Base-by-base conservation (phyloP, 1,140 invertebrate genomes). In the Scaptomyza montana region DNA sequence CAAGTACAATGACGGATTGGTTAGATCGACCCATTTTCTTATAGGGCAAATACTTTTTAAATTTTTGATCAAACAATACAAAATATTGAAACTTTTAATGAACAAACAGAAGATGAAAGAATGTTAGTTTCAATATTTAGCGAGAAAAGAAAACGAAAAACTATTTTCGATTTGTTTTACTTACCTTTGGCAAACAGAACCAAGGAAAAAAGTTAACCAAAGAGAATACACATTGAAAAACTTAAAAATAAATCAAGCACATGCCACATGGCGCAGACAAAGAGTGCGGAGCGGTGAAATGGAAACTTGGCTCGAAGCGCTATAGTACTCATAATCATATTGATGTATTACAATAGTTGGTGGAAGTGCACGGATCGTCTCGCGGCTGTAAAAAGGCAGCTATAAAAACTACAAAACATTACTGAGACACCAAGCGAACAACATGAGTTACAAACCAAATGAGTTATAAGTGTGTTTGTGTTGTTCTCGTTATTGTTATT, bases 331-430 rank as follows among this genome's bases (percentile, higher is more conserved):
- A 84, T 85, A 84, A 85, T 84, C 77, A 80, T 85, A 84, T 84
- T 84, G 80, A 84, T 84, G 80, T 80, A 84, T 84, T 84, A 85
- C 80, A 73, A 77, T 84, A 85, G 72, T 69, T 82, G 79, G 63
- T 82, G 80, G 80, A 72, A 84, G 77, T 82, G 46, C 50, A 67
- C n/a, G 57, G 62, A 63, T 67, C 57, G 62, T 57, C 63, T 56
- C 33, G 57, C 16, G 80, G 56, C 65, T 70, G 74, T 81, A 82
- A 84, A 82, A 72, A 75, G 60, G 33, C 47, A 71, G 36, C 28
- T 62, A 74, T 87, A 85, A 86, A 86, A 75, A 45, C 74, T 60
- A 81, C 63, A 76, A 69, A 85, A 81, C 78, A 86, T 75, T 69
- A 72, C 81, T 60, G 65, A 61, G 57, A 80, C 33, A 33, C 43